Evolutionary conservation across 2,888 invertebrate genomes (phyloP).

Genomic region (Sarcophaga rosellei): DNA sequence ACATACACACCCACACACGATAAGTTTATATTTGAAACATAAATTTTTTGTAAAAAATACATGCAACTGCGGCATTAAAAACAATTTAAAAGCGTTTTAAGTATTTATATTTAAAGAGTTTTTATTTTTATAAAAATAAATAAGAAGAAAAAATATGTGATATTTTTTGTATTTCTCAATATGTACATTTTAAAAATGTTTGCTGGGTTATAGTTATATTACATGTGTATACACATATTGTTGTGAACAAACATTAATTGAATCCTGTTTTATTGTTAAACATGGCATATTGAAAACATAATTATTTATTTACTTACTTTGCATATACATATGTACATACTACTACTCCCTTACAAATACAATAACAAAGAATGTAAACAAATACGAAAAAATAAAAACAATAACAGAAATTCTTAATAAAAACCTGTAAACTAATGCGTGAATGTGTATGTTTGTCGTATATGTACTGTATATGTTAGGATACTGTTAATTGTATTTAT

Average conservation of each 20-base stretch:
- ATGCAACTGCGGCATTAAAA: not conserved
- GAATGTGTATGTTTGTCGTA: not conserved
- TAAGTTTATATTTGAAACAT: too few relatives aligned
- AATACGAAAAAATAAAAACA: too few relatives aligned
- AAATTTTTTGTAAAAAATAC: too few relatives aligned
- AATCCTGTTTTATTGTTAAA: slow-evolving; percentile 28
- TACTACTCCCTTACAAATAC: not conserved
- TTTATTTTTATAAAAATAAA: not conserved
- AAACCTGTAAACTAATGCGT: not conserved
- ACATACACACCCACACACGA: too few relatives aligned
- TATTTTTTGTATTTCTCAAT: not conserved
- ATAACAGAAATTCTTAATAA: too few relatives aligned
- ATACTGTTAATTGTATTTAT: not conserved
- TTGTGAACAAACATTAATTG: slow-evolving; percentile 24
- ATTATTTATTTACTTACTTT: slow-evolving; percentile 6
- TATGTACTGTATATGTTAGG: not conserved
- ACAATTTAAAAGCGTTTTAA: not conserved
- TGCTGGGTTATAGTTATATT: not conserved
- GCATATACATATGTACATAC: not conserved
- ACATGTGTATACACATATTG: not conserved
- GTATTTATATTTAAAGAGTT: not conserved
- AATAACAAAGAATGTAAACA: too few relatives aligned
- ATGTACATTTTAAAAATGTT: not conserved
- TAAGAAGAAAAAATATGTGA: not conserved
- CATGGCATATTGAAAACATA: slow-evolving; percentile 18